Base-by-base conservation (phyloP, 2,888 invertebrate species). In the Magallana nippona region DNA sequence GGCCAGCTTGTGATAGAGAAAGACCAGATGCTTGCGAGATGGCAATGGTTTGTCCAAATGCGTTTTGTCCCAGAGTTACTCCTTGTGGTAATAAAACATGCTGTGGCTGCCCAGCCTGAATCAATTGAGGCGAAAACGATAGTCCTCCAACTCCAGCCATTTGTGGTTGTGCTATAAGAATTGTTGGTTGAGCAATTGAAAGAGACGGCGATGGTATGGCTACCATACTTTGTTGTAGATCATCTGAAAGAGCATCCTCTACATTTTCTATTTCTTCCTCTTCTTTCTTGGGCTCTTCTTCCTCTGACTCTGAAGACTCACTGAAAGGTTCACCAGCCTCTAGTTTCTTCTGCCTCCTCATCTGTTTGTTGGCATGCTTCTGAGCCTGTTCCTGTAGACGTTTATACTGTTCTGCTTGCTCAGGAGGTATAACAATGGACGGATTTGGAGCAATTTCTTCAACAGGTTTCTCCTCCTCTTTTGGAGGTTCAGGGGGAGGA, bases 321-420 rank as follows among this genome's bases (percentile, higher is more conserved):
- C 89, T 89, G 60, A 90, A 89, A 27, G 91, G 89, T 84, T 91
- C 91, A 71, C 92, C 92, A 8, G 90, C 89, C 44, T 90, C 91
- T 55, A 90, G 88, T 82, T 91, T 92, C 95, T 98, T 92, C 94
- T 98, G 88, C 22, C 90, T 85, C 78, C 90, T 87, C 95, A 97
- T 91, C 94, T 98, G 88, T 96, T 97, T 94, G 95, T 97, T 90
- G 96, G 98, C 89, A 94, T 98, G 93, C 95, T 98, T 89, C 95
- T 98, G 91, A 96, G 97, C 94, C 95, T 98, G 88, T 94, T 98
- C 83, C 96, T 92, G 92, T 27, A 93, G 88, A 60, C 89, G 90
- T 81, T 92, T 90, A 84, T 93, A 94, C 86, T 91, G 92, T 81
- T 93, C 93, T 57, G 89, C 92, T 84, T 93, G 93, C 84, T 93